These are phyloP conservation scores for Hypena proboscidalis DNA, from an alignment of 2,888 invertebrate genomes.

Conservation along the genomic window DNA sequence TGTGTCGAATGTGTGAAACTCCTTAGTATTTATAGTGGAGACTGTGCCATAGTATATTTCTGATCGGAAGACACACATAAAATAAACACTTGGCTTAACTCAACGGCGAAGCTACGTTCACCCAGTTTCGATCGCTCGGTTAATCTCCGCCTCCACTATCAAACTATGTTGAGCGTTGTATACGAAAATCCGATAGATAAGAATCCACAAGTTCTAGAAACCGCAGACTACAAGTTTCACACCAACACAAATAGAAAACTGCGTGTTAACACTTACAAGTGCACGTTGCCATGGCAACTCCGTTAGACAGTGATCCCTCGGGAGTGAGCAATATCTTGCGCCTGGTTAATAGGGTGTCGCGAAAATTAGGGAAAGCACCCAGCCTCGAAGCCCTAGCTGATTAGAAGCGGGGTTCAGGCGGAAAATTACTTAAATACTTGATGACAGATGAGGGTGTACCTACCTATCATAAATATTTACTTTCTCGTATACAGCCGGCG, in stretches of 20 bases:
- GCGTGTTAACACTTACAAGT: conserved; percentile 61
- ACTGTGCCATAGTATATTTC: too few species aligned
- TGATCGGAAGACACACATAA: conserved; percentile 4
- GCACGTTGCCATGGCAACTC: conserved; percentile 63
- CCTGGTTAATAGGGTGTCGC: conserved; percentile 76
- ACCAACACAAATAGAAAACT: conserved; percentile 56
- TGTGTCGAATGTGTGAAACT: too few species aligned
- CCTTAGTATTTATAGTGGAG: too few species aligned
- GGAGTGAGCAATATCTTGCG: conserved; percentile 72
- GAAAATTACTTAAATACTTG: conserved; percentile 77
- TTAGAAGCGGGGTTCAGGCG: conserved; percentile 67
- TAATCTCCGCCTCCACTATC: conserved; percentile 42
- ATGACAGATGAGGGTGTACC: conserved; percentile 54
- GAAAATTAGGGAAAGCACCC: conserved; percentile 77
- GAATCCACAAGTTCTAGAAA: conserved; percentile 69
- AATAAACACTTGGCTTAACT: conserved; percentile 10
- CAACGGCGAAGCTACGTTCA: conserved; percentile 11
- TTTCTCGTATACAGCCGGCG: conserved; percentile 55
- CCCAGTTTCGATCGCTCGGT: conserved; percentile 20
- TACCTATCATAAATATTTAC: conserved; percentile 71
- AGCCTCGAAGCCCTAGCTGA: conserved; percentile 68
- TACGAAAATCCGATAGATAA: conserved; percentile 65
- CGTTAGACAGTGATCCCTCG: conserved; percentile 63
- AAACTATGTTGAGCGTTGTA: conserved; percentile 46
- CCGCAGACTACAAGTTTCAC: conserved; percentile 67